Base-by-base conservation (phyloP, 2,797 vertebrate genomes). In the Pangasius krempfi region DNA sequence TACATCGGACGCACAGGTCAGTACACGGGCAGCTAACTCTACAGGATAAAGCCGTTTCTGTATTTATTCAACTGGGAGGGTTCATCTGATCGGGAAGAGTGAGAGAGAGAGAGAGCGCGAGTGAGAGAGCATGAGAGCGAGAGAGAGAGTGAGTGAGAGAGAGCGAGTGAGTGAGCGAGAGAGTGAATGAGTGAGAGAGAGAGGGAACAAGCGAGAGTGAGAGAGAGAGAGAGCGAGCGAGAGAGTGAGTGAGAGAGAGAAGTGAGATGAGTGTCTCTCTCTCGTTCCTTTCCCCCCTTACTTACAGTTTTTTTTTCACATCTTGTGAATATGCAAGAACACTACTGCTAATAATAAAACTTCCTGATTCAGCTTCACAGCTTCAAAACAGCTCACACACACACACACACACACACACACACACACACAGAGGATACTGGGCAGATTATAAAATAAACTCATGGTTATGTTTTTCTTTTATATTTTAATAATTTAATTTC, bases 1-100 rank as follows among this genome's bases (percentile, higher is more conserved):
- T 99, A 98, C 95, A 99, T 99, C 0, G 98, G 98, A 87, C 97
- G 98, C 20, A 98, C 98, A 66, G 97, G 99, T 99, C 91, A 54
- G 88, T 76, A 85, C 73, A 68, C 7, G 2, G 25, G 27, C 40
- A 5, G 47, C 20, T 0, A 12, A 3, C 12, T 27, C 20, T 5
- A 5, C 3, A 8, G 7, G 27, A 9, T 62, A 7, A 8, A 27
- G 20, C 60, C 27, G 60, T 8, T n/a, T 64, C 62, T 66, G 27
- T 30, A 0, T 30, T 66, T 30, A 68, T 68, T 33, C 64, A 68
- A 5, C 64, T 30, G 12, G 4, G 14, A 33, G 14, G 12, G 60
- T 44, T 25, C 20, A 25, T 72, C 70, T 44, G 72, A 70, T 0
- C 30, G 5, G 30, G 5, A 2, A 6, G 62, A 13, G 62, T 5